Conservation (phyloP, 2,888 invertebrate genomes). For the Xylocampa areola region DNA sequence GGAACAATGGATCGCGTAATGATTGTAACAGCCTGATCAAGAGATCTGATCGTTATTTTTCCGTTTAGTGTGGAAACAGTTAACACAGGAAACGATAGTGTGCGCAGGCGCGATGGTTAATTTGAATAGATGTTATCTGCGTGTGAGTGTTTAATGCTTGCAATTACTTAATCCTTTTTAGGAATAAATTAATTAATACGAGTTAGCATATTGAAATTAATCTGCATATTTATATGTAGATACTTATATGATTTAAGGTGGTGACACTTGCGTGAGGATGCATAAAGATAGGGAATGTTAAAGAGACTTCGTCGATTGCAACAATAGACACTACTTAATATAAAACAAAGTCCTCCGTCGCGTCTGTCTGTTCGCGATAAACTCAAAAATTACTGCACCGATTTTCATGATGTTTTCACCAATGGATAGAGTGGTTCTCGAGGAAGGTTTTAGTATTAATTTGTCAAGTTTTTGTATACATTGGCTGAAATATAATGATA, state of each 20-base stretch:
- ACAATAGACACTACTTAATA: too few relatives aligned
- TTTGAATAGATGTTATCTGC: constrained; percentile 53
- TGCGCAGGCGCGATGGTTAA: constrained; percentile 32
- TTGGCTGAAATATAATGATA: too few relatives aligned
- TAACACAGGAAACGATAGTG: constrained; percentile 41
- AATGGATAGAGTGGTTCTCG: too few relatives aligned
- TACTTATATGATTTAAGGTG: background rate
- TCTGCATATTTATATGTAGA: background rate
- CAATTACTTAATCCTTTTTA: constrained; percentile 31
- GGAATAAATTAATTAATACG: constrained; percentile 32
- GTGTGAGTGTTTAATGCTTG: constrained; percentile 32
- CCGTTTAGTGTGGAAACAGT: constrained; percentile 53
- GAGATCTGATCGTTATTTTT: constrained; percentile 64
- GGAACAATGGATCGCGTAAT: constrained; percentile 78
- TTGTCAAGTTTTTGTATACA: too few relatives aligned
- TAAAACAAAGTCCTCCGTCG: too few relatives aligned
- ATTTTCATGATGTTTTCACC: too few relatives aligned
- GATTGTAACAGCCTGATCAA: constrained; percentile 70
- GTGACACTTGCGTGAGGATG: background rate
- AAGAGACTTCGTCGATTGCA: too few relatives aligned
- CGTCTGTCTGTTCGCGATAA: too few relatives aligned
- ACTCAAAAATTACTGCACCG: too few relatives aligned
- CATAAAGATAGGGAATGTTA: background rate
- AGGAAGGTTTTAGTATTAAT: too few relatives aligned
- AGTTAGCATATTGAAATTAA: constrained; percentile 6